Evolutionary conservation across 2,797 vertebrate genomes (phyloP), one percentile per base, ranked within the genome.

Genomic region (Chaunax sp.): DNA sequence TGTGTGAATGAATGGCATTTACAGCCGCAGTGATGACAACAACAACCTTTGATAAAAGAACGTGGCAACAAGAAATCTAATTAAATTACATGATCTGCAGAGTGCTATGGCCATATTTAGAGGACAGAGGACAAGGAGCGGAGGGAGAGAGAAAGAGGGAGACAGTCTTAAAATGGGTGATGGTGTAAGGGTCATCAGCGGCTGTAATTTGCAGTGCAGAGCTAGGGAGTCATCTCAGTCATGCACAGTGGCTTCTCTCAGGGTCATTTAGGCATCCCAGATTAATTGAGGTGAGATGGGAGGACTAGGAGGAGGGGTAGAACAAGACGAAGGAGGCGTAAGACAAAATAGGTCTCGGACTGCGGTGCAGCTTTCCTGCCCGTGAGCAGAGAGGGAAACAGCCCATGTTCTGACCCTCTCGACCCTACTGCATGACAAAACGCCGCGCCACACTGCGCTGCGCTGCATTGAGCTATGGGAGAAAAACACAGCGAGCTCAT

Each of bases 251-350:
- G 79, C 68, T 89, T 84, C 64, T 82, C 64, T 53, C 64, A 85
- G 83, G 82, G 76, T 90, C 84, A 83, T 75, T 78, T 81, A 87
- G 64, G 63, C 77, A 74, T 69, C 62, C 60, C 52, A 76, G 84
- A 91, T 89, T 88, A 87, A 90, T 79, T 84, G 80, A 82, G 67
- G 67, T 50, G 66, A 59, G 57, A 64, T 59, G 64, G 67, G 22
- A 38, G 56, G 44, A 71, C 12, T 14, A 49, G 53, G 26, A 69
- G 45, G 73, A 63, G 65, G 58, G 35, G 55, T 16, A 41, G 35
- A 56, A 45, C n/a, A 49, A 54, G 59, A 22, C 26, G 58, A 50
- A 55, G 61, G 53, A 56, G 22, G 73, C 28, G 19, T 38, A 45
- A 43, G 50, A 72, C 30, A 59, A 75, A 70, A 66, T 20, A 50